A percentile compares a stretch with the other conserved stretches of the same genome.
These are phyloP conservation scores for Trinectes maculatus DNA, from an alignment of 2,113 vertebrate species.

Conservation along the genomic window DNA sequence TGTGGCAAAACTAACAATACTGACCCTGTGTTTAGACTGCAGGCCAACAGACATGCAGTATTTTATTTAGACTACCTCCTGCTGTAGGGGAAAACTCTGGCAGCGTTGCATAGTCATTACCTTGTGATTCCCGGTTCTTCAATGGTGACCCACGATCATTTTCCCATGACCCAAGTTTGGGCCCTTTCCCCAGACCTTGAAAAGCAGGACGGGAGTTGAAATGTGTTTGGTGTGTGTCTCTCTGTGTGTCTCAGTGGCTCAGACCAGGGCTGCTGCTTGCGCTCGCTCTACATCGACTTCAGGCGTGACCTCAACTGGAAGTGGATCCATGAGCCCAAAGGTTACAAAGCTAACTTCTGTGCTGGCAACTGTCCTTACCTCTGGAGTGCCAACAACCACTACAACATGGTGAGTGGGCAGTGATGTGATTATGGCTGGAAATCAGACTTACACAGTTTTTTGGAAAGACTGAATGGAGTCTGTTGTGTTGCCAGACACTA, in stretches of 20 bases:
- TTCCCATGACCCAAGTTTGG: constrained; percentile 64
- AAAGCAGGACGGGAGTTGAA: constrained; percentile 29
- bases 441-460: not conserved
- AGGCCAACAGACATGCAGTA: constrained; percentile 33
- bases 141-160: constrained; percentile 48
- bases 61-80: constrained; percentile 70
- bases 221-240: constrained; percentile 34
- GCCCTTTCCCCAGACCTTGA: constrained; percentile 8
- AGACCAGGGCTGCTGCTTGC: constrained; percentile 84
- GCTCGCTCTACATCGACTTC: constrained; percentile 86
- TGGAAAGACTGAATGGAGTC: not conserved
- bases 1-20: constrained; percentile 46
- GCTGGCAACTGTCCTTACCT: constrained; percentile 85
- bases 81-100: constrained; percentile 58
- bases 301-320: constrained; percentile 87
- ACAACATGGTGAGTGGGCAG: constrained; percentile 80
- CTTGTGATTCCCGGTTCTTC: constrained; percentile 44
- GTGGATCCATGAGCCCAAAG: constrained; percentile 87
- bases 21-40: constrained; percentile 70
- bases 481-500: not conserved
- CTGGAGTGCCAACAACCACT: constrained; percentile 87
- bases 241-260: constrained; percentile 66
- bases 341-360: constrained; percentile 87
- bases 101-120: constrained; percentile 47
- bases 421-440: not conserved